phyloP scores from a whole-genome alignment of 2,888 invertebrate genomes.

The Alsophila aescularia region DNA sequence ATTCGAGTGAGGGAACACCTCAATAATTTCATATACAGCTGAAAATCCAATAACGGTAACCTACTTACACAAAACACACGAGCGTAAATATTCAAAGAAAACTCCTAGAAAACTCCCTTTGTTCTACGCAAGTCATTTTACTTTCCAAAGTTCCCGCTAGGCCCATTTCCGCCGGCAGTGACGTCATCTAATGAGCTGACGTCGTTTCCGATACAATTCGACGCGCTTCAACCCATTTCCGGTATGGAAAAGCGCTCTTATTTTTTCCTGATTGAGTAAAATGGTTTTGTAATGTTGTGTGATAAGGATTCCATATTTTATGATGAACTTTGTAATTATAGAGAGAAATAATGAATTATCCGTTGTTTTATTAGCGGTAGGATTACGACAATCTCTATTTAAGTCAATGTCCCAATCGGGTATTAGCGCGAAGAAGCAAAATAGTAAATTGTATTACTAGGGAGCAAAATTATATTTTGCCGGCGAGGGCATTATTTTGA shows the following conservation, averaged over 20 bases:
- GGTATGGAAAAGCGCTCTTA: conserved; percentile 17
- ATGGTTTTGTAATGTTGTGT: background rate
- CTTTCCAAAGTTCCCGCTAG: conserved; percentile 22
- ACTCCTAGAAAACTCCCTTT: background rate
- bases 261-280: conserved; percentile 10
- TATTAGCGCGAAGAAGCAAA: too few relatives aligned
- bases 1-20: too few relatives aligned
- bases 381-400: too few relatives aligned
- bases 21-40: too few relatives aligned
- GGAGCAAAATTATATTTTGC: too few relatives aligned
- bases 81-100: too few relatives aligned
- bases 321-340: background rate
- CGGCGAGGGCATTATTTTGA: too few relatives aligned
- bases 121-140: conserved; percentile 13
- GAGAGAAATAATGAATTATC: background rate
- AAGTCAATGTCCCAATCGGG: too few relatives aligned
- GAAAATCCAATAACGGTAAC: too few relatives aligned
- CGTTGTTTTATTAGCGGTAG: too few relatives aligned
- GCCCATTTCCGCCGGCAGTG: conserved; percentile 36
- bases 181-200: conserved; percentile 40
- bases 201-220: conserved; percentile 32
- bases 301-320: background rate
- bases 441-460: too few relatives aligned
- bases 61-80: too few relatives aligned
- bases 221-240: conserved; percentile 33